A percentile compares a stretch with the other conserved stretches of the same genome.
These are phyloP conservation scores for Drosophila suzukii DNA, from an alignment of 1,140 invertebrate genomes.

Conservation along the genomic window DNA sequence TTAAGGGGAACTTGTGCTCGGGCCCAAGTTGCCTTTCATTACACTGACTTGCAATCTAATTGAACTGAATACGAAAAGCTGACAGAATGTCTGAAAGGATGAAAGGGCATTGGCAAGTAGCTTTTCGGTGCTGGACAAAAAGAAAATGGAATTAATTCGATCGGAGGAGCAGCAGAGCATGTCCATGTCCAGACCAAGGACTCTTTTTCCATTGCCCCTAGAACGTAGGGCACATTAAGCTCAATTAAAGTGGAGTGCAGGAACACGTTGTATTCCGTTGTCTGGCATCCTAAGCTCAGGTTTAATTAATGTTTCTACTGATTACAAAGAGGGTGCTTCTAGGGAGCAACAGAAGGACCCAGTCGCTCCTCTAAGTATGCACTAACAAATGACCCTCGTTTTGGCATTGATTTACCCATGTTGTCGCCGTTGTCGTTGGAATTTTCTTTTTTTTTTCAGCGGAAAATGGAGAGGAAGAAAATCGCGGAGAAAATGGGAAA, in stretches of 20 bases:
- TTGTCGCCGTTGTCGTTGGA: slow-evolving; percentile 38
- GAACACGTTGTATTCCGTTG: slow-evolving; percentile 42
- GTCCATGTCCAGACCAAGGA: slow-evolving; percentile 11
- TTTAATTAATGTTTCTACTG: slow-evolving; percentile 70
- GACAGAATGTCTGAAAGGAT: slow-evolving; percentile 29
- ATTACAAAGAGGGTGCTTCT: slow-evolving; percentile 36
- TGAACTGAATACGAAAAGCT: slow-evolving; percentile 57
- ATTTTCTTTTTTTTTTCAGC: background rate
- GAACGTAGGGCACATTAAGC: slow-evolving; percentile 12
- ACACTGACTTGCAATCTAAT: slow-evolving; percentile 42
- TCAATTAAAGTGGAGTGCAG: slow-evolving; percentile 41
- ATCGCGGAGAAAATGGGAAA: slow-evolving; percentile 41
- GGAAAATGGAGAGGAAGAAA: background rate
- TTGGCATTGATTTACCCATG: slow-evolving; percentile 63
- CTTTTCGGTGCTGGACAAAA: slow-evolving; percentile 20
- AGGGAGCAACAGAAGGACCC: background rate
- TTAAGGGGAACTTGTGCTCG: slow-evolving; percentile 14
- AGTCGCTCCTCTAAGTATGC: slow-evolving; percentile 33
- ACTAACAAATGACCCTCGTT: slow-evolving; percentile 58
- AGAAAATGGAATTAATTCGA: slow-evolving; percentile 46
- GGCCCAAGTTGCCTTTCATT: slow-evolving; percentile 42
- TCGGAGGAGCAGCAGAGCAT: slow-evolving; percentile 10
- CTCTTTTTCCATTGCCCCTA: background rate
- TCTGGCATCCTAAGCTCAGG: slow-evolving; percentile 54
- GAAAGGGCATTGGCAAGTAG: slow-evolving; percentile 44